phyloP scores from a whole-genome alignment of 2,797 vertebrate genomes.

The Spondyliosoma cantharus region DNA sequence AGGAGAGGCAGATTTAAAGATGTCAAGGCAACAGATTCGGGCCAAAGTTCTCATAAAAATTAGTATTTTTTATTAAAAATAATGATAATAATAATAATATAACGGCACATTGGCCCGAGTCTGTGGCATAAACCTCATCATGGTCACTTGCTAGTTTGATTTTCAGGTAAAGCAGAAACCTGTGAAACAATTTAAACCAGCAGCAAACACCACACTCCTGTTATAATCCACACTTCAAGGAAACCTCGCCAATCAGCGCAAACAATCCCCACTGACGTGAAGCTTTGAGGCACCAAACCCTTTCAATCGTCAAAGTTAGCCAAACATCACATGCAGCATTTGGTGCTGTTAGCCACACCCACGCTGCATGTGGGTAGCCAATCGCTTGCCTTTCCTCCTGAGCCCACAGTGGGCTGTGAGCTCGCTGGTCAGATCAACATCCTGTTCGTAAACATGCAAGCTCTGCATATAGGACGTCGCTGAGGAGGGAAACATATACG shows the following conservation, averaged over 20 bases:
- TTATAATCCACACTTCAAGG: conserved; percentile 17
- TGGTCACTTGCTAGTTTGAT: neutral
- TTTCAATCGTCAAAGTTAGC: conserved; percentile 34
- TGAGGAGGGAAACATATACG: conserved; percentile 77
- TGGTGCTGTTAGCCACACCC: conserved; percentile 38
- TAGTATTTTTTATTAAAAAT: neutral
- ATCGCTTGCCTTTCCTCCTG: conserved; percentile 87
- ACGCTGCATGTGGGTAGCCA: conserved; percentile 35
- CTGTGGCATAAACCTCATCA: conserved; percentile 20
- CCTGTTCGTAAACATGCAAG: conserved; percentile 90
- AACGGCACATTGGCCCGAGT: conserved; percentile 15
- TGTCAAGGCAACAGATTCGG: conserved; percentile 27
- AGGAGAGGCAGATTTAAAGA: conserved; percentile 30
- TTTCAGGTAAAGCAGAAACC: conserved; percentile 14
- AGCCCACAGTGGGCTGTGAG: conserved; percentile 77
- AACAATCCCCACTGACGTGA: neutral
- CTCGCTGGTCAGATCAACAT: conserved; percentile 90
- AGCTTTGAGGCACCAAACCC: conserved; percentile 33
- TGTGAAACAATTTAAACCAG: conserved; percentile 8
- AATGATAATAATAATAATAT: too few relatives aligned
- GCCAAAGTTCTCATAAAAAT: neutral
- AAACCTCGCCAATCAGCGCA: conserved; percentile 12
- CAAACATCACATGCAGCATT: conserved; percentile 26
- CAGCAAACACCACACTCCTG: conserved; percentile 33
- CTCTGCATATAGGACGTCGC: conserved; percentile 83